Conservation (phyloP, 2,888 invertebrate genomes). For the Mimachlamys varia region DNA sequence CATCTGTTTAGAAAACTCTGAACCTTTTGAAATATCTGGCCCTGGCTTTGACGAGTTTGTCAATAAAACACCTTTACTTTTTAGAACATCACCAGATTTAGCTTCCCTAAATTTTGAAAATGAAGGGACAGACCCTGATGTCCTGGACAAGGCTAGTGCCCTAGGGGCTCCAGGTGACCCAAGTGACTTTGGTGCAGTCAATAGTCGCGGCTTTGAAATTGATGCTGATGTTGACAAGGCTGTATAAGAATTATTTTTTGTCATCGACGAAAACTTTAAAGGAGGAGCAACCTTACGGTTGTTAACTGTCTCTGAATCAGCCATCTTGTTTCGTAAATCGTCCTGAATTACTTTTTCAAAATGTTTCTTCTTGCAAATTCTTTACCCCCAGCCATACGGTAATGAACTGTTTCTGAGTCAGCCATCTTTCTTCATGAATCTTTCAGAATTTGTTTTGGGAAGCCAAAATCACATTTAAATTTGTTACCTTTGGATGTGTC, state of each 20-base stretch:
- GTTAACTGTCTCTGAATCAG: not conserved
- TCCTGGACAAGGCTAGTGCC: not conserved
- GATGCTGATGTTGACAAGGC: not conserved
- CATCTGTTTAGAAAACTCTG: not conserved
- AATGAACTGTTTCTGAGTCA: not conserved
- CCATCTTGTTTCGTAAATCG: not conserved
- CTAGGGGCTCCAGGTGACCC: not conserved
- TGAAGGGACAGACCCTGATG: not conserved
- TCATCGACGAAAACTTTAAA: not conserved
- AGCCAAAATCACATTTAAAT: not conserved
- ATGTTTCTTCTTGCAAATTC: not conserved
- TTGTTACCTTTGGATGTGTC: not conserved
- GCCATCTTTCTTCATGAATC: not conserved
- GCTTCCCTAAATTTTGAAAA: not conserved
- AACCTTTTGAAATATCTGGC: not conserved
- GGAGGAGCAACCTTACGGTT: constrained; percentile 20
- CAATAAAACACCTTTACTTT: not conserved
- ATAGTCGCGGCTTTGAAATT: not conserved
- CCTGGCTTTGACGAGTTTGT: not conserved
- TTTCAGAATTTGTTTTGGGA: not conserved
- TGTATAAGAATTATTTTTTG: not conserved
- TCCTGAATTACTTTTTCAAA: not conserved
- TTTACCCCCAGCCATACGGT: not conserved
- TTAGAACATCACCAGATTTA: not conserved
- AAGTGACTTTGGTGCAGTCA: not conserved